Evolutionary conservation across 2,888 invertebrate genomes (phyloP), one percentile per base, ranked within the genome.

Genomic region (Lordiphosa andalusiaca): DNA sequence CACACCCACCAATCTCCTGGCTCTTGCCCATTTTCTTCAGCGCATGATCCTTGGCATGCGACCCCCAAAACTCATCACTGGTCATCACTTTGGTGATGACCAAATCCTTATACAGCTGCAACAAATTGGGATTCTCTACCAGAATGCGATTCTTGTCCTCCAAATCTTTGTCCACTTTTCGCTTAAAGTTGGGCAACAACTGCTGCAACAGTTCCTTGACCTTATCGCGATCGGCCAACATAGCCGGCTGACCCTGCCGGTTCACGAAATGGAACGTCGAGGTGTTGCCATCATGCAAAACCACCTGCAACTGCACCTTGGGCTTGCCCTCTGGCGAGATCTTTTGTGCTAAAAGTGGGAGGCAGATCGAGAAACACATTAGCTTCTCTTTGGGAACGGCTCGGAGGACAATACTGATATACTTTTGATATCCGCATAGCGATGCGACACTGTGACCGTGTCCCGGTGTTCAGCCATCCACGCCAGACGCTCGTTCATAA

Each of bases 261-360:
- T 98, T 96, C 46, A 95, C 95, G 90, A 99, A 99, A 87, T 99
- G 99, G 91, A 99, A 99, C 10, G 98, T 99, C 3, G 97, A 97
- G 46, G 97, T 96, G 47, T 95, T 93, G 19, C 96, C 97, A 91
- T 96, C 97, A 78, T 98, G 96, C 66, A 99, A 91, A 16, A 98
- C 97, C 16, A 99, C 94, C 91, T 99, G 99, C 12, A 99, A 91
- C 89, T 99, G 99, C 53, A 99, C 96, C 91, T 99, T 99, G 23
- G 97, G 94, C 90, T 99, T 99, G 23, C 97, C 98, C 81, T 95
- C 98, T 0, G 99, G 98, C 23, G 96, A 96, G 78, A 99, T 98
- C 91, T 98, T 98, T 92, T 99, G 99, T 70, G 95, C 96, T 97
- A 89, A 46, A 91, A 90, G 25, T 12, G n/a, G 42, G 12, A 56